These are phyloP conservation scores for Antrozous pallidus DNA, from an alignment of 2,797 vertebrate genomes.

Conservation along the genomic window DNA sequence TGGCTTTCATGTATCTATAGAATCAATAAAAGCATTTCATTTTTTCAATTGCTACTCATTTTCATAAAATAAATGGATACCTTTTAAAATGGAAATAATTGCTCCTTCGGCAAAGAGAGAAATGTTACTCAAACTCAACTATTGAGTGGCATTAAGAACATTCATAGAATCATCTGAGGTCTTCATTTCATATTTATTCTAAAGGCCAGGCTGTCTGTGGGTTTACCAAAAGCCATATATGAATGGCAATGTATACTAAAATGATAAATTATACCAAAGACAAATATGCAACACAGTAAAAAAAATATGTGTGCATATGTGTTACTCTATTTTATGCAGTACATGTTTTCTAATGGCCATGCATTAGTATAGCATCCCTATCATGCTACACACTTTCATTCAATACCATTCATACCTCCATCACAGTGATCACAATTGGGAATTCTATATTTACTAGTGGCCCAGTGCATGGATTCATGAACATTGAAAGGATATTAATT, in stretches of 20 bases:
- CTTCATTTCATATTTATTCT: neutral
- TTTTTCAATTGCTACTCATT: neutral
- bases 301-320: neutral
- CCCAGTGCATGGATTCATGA: too few relatives aligned
- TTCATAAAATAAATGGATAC: slow-evolving; percentile 20
- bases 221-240: neutral
- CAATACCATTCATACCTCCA: neutral
- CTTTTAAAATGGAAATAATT: neutral
- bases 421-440: neutral
- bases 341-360: neutral
- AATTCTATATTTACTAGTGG: neutral
- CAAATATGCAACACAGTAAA: neutral
- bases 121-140: neutral
- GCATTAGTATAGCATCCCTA: neutral
- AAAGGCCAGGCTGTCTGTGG: neutral
- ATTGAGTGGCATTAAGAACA: neutral
- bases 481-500: too few relatives aligned
- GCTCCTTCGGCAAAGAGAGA: neutral
- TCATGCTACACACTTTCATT: neutral
- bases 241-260: neutral
- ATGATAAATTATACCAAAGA: neutral
- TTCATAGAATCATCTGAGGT: neutral
- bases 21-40: neutral
- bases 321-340: neutral
- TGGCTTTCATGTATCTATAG: neutral